These are phyloP conservation scores for Euura saliciscinereae DNA, from an alignment of 1,140 invertebrate genomes.

Conservation along the genomic window DNA sequence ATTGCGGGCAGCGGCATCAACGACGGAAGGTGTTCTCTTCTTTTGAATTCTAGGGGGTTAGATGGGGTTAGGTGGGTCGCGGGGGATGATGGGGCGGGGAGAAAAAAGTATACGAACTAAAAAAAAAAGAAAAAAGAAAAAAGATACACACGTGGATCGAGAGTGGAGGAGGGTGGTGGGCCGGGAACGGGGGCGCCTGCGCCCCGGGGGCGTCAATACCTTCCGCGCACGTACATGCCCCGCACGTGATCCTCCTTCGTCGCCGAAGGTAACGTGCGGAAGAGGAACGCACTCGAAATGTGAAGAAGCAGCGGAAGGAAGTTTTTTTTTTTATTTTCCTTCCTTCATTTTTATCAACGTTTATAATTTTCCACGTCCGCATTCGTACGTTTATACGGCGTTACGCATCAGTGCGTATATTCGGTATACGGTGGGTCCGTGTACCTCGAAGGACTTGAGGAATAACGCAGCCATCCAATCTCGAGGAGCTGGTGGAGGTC, in stretches of 20 bases:
- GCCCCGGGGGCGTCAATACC: slow-evolving; percentile 1
- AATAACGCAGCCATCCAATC: slow-evolving; percentile 54
- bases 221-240: background rate
- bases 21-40: background rate
- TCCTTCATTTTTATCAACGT: too few species aligned
- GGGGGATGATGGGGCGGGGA: background rate
- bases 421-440: too few species aligned
- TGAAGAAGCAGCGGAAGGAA: too few species aligned
- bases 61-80: background rate
- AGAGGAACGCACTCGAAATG: too few species aligned
- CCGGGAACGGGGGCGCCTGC: background rate
- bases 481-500: slow-evolving; percentile 32
- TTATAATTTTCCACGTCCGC: too few species aligned
- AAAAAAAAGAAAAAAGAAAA: background rate
- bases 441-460: background rate
- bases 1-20: background rate
- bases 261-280: too few species aligned
- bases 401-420: too few species aligned
- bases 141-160: background rate
- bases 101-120: background rate
- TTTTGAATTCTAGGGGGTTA: background rate
- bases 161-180: background rate
- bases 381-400: too few species aligned
- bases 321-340: too few species aligned
- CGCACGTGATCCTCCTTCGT: background rate